Conservation (phyloP, 2,113 vertebrate genomes). For the Indicator indicator region DNA sequence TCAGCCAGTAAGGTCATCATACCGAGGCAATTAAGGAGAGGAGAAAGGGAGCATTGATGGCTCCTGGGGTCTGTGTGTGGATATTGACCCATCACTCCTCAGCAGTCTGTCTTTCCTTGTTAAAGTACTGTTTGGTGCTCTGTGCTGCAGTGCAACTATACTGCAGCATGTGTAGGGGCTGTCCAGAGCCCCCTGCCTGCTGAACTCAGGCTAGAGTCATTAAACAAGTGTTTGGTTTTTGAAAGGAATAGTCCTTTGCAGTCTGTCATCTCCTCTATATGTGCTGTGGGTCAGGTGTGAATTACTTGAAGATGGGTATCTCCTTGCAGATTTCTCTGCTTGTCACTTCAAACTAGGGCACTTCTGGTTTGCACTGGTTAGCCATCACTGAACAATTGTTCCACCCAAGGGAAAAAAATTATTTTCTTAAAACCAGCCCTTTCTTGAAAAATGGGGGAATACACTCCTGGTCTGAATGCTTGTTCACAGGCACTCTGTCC, state of each 20-base stretch:
- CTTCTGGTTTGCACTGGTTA: background rate
- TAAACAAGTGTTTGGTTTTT: background rate
- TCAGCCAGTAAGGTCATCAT: background rate
- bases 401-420: background rate
- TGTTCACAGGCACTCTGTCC: background rate
- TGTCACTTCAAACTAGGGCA: background rate
- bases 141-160: rapidly evolving
- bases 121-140: background rate
- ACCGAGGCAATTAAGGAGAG: background rate
- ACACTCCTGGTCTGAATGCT: background rate
- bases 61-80: background rate
- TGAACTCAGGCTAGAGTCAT: background rate
- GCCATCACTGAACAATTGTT: background rate
- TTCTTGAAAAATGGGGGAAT: background rate
- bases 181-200: background rate
- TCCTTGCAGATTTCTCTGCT: background rate
- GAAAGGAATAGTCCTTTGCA: background rate
- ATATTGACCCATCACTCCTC: rapidly evolving
- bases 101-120: background rate
- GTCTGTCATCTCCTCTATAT: background rate
- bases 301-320: background rate
- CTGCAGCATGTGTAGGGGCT: background rate
- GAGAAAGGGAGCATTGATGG: background rate
- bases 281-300: background rate
- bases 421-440: background rate